These are phyloP conservation scores for Mythimna ferrago DNA, from an alignment of 2,888 invertebrate genomes.

Conservation along the genomic window DNA sequence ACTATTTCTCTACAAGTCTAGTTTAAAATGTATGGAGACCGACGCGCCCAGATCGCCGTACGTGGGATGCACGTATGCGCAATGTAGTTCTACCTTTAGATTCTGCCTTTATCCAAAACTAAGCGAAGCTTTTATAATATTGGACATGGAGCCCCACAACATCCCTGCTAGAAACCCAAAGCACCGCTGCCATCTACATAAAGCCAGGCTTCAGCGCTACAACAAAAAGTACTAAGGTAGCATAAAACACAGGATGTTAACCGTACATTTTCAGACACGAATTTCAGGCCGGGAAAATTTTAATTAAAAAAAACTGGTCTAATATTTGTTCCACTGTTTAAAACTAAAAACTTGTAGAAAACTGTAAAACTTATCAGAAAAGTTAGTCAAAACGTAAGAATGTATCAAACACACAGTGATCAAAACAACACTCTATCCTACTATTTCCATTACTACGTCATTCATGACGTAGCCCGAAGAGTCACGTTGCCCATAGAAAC, in stretches of 20 bases:
- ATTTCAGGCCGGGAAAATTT: slow-evolving; percentile 3
- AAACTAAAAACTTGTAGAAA: background rate
- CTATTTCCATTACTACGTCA: background rate
- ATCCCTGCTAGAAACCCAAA: background rate
- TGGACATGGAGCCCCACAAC: too few relatives aligned
- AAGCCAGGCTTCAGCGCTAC: slow-evolving; percentile 12
- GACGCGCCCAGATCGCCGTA: too few relatives aligned
- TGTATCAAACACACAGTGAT: too few relatives aligned
- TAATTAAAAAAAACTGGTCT: slow-evolving; percentile 6
- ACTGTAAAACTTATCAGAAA: too few relatives aligned
- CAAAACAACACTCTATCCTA: background rate
- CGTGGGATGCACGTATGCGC: too few relatives aligned
- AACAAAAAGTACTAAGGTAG: slow-evolving; percentile 21
- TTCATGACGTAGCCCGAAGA: background rate
- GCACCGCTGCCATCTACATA: background rate
- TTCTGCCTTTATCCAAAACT: too few relatives aligned
- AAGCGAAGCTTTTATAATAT: too few relatives aligned
- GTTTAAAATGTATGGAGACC: too few relatives aligned
- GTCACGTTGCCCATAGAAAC: slow-evolving; percentile 13
- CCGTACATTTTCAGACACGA: slow-evolving; percentile 16
- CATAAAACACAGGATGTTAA: background rate
- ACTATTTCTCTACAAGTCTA: too few relatives aligned
- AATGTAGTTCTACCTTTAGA: too few relatives aligned
- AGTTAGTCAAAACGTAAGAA: too few relatives aligned
- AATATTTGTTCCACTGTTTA: background rate